phyloP scores from a whole-genome alignment of 1,140 invertebrate species.

The Bacillus rossius region DNA sequence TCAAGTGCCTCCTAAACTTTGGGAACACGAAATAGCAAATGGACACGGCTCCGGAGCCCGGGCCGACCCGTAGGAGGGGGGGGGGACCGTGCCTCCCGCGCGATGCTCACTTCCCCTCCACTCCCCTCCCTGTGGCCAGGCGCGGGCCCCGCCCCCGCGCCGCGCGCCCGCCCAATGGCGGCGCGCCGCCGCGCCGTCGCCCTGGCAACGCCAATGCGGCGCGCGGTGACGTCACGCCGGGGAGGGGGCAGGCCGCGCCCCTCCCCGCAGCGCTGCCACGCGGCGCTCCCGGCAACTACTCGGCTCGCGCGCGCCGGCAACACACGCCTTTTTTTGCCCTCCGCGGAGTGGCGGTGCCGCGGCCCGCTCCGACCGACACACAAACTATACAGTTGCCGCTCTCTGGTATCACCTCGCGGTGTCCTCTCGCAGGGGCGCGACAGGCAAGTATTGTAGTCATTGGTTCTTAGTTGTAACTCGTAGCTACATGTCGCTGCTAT shows the following conservation, averaged over 20 bases:
- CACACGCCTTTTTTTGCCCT: no score
- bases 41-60: neutral
- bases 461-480: no score
- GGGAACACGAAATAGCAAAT: slow-evolving; percentile 22
- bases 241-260: neutral
- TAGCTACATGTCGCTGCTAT: no score
- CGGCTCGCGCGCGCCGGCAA: no score
- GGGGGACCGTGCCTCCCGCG: slow-evolving; percentile 2
- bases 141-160: neutral
- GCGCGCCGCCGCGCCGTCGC: slow-evolving; percentile 2
- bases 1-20: slow-evolving; percentile 32
- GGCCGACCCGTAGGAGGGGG: neutral
- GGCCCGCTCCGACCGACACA: no score
- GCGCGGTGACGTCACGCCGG: neutral
- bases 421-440: no score
- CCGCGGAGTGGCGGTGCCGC: no score
- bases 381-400: no score
- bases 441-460: no score
- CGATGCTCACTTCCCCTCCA: no score
- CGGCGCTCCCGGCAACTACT: neutral
- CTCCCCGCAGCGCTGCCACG: neutral
- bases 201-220: slow-evolving; percentile 15
- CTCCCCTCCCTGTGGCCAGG: neutral
- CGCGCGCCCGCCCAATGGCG: neutral
- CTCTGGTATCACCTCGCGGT: no score